phyloP scores from a whole-genome alignment of 2,113 vertebrate species.

The Vombatus ursinus region DNA sequence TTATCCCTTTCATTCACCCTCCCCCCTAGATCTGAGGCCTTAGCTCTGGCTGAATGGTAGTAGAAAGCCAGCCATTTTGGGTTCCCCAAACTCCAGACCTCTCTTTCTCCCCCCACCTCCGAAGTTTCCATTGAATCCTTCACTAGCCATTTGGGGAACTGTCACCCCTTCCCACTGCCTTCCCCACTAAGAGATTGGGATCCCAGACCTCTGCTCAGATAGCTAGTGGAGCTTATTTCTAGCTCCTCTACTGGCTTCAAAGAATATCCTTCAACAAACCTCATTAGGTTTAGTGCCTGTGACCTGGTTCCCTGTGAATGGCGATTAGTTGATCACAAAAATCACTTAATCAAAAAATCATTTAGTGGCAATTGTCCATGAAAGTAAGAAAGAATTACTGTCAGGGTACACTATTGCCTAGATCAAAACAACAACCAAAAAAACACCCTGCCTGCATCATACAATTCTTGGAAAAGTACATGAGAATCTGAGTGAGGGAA shows the following conservation, averaged over 20 bases:
- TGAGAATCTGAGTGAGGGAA: background rate
- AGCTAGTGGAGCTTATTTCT: background rate
- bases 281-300: background rate
- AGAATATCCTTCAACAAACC: background rate
- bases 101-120: background rate
- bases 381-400: background rate
- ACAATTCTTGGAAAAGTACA: background rate
- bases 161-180: background rate
- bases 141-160: background rate
- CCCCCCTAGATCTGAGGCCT: background rate
- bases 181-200: too few relatives aligned
- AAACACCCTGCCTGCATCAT: background rate
- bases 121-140: background rate
- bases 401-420: background rate
- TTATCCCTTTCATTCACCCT: background rate
- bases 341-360: background rate
- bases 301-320: background rate
- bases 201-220: background rate
- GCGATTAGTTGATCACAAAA: background rate
- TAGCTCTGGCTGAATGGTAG: background rate
- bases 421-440: background rate
- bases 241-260: background rate
- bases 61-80: background rate
- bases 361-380: background rate
- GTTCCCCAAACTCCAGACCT: background rate